Percentiles rank a stretch among this genome's conserved stretches.
phyloP scores from a whole-genome alignment of 2,113 vertebrate genomes.

The Pelodiscus sinensis region DNA sequence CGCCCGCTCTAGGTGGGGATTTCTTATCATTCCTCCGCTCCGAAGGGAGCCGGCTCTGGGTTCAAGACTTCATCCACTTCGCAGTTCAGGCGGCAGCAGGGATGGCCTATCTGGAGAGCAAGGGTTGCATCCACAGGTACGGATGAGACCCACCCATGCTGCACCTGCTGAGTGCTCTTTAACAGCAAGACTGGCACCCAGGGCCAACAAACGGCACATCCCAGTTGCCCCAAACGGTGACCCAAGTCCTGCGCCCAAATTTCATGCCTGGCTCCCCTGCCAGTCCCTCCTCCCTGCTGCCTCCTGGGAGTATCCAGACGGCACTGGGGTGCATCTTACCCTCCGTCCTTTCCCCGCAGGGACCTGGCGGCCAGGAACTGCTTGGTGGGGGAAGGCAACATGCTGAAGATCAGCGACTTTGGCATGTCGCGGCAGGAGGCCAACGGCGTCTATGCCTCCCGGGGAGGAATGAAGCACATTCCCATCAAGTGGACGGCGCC shows the following conservation, averaged over 20 bases:
- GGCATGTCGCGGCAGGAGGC: neutral
- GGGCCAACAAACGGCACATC: neutral
- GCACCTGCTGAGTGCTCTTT: neutral
- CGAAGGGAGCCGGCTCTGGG: neutral
- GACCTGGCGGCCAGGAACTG: neutral
- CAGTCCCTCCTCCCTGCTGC: neutral
- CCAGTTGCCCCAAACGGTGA: neutral
- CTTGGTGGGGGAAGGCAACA: neutral
- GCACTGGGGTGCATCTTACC: accelerated
- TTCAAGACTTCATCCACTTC: neutral
- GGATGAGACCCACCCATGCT: neutral
- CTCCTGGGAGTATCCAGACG: neutral
- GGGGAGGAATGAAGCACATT: neutral
- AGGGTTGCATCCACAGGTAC: constrained; percentile 2
- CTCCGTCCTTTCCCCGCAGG: neutral
- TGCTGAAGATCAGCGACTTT: constrained; percentile 18
- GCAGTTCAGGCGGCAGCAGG: neutral
- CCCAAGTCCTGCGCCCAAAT: neutral
- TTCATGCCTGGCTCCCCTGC: neutral
- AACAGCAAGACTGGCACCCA: neutral
- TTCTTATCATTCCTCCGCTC: neutral
- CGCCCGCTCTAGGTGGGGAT: neutral
- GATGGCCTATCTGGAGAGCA: constrained; percentile 6
- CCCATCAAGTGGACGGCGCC: constrained; percentile 14
- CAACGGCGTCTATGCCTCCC: neutral